These are phyloP conservation scores for Lepisosteus osseus DNA, from an alignment of 2,113 vertebrate species.

Conservation along the genomic window DNA sequence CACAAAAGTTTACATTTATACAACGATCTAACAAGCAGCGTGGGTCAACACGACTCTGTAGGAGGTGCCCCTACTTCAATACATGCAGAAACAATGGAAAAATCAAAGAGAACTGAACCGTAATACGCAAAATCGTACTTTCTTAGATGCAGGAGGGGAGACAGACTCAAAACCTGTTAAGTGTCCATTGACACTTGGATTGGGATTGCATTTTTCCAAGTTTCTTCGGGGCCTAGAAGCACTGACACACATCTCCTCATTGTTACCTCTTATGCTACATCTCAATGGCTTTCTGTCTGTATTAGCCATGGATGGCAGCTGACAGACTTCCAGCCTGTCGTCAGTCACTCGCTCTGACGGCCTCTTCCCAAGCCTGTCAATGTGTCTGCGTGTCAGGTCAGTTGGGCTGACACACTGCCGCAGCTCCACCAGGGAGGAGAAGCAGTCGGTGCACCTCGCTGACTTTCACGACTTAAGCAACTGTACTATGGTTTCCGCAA, in stretches of 20 bases:
- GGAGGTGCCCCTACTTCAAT: too few species aligned
- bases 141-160: too few species aligned
- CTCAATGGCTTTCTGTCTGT: slow-evolving; percentile 21
- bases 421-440: slow-evolving; percentile 1
- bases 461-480: not conserved
- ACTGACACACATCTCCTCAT: slow-evolving; percentile 17
- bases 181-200: too few species aligned
- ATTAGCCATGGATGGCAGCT: slow-evolving; percentile 39
- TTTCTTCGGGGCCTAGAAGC: slow-evolving; percentile 17
- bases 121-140: too few species aligned
- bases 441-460: not conserved
- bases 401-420: slow-evolving; percentile 22
- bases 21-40: too few species aligned
- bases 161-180: too few species aligned
- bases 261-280: slow-evolving; percentile 9
- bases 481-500: too few species aligned
- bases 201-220: too few species aligned
- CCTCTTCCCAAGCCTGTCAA: slow-evolving; percentile 42
- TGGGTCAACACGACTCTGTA: too few species aligned
- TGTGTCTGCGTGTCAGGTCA: slow-evolving; percentile 51
- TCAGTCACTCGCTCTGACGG: slow-evolving; percentile 53
- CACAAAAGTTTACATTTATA: too few species aligned
- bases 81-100: too few species aligned
- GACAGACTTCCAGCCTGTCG: slow-evolving; percentile 50
- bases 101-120: too few species aligned